Percentiles rank a stretch among this genome's conserved stretches.
These are phyloP conservation scores for Drepana falcataria DNA, from an alignment of 2,888 invertebrate species.

Conservation along the genomic window DNA sequence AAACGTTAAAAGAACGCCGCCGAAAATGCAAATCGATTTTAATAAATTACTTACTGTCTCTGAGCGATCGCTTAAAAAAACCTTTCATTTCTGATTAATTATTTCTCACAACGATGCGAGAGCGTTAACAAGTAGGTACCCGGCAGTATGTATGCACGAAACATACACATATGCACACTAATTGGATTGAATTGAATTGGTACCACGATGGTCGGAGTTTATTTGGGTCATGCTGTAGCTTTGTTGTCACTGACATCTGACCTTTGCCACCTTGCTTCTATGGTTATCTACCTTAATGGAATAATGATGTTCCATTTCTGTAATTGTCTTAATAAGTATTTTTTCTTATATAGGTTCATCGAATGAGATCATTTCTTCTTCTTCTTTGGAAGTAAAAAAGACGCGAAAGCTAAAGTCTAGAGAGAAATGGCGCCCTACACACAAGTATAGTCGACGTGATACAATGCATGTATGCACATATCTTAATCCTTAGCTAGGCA, in stretches of 20 bases:
- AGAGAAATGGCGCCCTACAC: too few species aligned
- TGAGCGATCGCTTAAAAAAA: slow-evolving; percentile 21
- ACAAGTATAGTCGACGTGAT: too few species aligned
- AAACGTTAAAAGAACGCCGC: slow-evolving; percentile 3
- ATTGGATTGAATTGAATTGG: slow-evolving; percentile 69
- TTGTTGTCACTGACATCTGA: slow-evolving; percentile 41
- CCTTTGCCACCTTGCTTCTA: slow-evolving; percentile 33
- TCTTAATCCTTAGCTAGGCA: too few species aligned
- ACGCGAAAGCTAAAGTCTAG: too few species aligned
- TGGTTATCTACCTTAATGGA: slow-evolving; percentile 31
- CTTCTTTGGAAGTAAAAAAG: too few species aligned
- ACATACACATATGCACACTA: slow-evolving; percentile 36
- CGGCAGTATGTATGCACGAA: slow-evolving; percentile 22
- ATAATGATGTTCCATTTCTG: slow-evolving; percentile 12
- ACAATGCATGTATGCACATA: too few species aligned
- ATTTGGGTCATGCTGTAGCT: slow-evolving; percentile 58
- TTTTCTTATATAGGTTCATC: too few species aligned
- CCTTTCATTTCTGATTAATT: slow-evolving; percentile 34
- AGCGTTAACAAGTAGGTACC: slow-evolving; percentile 21
- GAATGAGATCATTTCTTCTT: too few species aligned
- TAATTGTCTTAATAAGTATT: slow-evolving; percentile 11
- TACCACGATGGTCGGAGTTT: slow-evolving; percentile 45
- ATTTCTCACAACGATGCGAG: slow-evolving; percentile 22
- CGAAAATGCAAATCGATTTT: slow-evolving; percentile 14
- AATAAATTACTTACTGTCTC: slow-evolving; percentile 17